Conservation (phyloP, 2,797 vertebrate species). For the Anas georgica region DNA sequence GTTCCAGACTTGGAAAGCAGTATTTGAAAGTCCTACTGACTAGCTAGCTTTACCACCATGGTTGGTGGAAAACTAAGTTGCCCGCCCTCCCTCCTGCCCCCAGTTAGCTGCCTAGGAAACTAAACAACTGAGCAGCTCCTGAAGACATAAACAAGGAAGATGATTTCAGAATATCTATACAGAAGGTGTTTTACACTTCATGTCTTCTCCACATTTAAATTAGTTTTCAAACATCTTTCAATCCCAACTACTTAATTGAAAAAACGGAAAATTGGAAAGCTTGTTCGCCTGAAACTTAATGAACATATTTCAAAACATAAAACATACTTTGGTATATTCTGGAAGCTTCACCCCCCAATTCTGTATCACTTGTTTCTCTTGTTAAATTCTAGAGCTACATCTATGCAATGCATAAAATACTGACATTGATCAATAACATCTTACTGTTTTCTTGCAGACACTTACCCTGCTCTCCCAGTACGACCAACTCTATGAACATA, state of each 20-base stretch:
- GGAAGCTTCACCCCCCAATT: not conserved
- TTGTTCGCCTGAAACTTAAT: not conserved
- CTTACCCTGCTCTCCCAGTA: conserved; percentile 95
- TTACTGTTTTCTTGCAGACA: not conserved
- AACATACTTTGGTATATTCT: not conserved
- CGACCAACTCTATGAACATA: conserved; percentile 95
- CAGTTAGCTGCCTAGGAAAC: not conserved
- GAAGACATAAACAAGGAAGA: not conserved
- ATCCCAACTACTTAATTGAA: not conserved
- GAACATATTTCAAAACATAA: not conserved
- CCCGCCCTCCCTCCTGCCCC: no score
- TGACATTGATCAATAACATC: not conserved
- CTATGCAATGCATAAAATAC: accelerated
- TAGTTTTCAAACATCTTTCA: not conserved
- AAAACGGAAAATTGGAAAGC: not conserved
- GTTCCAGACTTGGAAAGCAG: not conserved
- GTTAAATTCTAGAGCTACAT: not conserved
- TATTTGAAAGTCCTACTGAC: not conserved
- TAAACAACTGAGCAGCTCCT: not conserved
- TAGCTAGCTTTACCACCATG: not conserved
- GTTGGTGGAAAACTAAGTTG: not conserved
- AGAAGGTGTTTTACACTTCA: not conserved
- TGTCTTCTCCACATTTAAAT: not conserved
- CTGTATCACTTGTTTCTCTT: not conserved
- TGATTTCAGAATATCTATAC: not conserved